Evolutionary conservation across 2,797 vertebrate species (phyloP), one percentile per base, ranked within the genome.

Genomic region (Staurois parvus): DNA sequence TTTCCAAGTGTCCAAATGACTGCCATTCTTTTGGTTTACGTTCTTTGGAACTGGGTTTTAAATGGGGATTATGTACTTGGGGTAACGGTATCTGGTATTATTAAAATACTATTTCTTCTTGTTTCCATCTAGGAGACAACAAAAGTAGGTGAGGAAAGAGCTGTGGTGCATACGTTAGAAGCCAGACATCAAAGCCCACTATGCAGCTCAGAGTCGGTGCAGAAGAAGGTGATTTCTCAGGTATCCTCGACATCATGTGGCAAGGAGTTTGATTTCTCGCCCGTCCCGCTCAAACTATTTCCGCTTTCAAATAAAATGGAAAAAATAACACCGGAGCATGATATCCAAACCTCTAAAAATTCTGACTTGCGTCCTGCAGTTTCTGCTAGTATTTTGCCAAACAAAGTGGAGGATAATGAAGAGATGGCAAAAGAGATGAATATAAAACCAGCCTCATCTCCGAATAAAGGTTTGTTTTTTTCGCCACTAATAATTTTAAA

Each of bases 71-170:
- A 19, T 52, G 48, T 15, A 6, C 15, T 52, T 52, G 3, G 13
- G 2, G 15, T 52, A 52, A 52, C 48, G 19, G 17, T 52, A 17
- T 37, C 8, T 4, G 17, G 4, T 17, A 12, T 3, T 52, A 30
- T 48, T 32, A 24, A 13, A 7, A 5, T 62, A 32, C 2, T 11
- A 40, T 67, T 45, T 15, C 32, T 21, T 72, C 19, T 86, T 29
- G 15, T n/a, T 73, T 85, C 28, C 32, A 89, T 76, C 21, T 93
- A 99, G 97, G 98, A 99, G 92, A 96, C 96, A 59, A 88, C 99
- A 85, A 99, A 99, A 90, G 96, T 94, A 7, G 96, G 91, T 76
- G 97, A 98, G 62, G 97, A 97, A 89, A 99, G 98, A 84, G 90
- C 92, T 24, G 94, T 95, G 17, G 98, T 97, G 88, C 93, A 96